A percentile compares a stretch with the other conserved stretches of the same genome.
phyloP scores from a whole-genome alignment of 30 jellyfish, hydroid and myxozoan genomes.

The Hydractinia echinata region DNA sequence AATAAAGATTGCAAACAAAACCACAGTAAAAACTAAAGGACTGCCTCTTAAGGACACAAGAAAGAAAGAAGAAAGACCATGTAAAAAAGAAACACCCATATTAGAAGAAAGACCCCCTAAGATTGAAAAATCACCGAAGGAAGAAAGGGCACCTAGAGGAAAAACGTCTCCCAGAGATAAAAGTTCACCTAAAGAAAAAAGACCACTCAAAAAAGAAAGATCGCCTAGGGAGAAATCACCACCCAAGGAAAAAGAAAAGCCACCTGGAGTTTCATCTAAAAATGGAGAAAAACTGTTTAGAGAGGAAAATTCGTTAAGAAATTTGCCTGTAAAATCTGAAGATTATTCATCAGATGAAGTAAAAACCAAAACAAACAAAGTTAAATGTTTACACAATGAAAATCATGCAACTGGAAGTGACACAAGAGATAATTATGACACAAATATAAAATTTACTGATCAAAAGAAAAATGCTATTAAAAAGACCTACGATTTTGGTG shows the following conservation, averaged over 20 bases:
- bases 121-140: not conserved
- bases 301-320: too few relatives aligned
- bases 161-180: not conserved
- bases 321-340: too few relatives aligned
- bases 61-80: too few relatives aligned
- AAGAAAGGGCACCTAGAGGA: not conserved
- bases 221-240: not conserved
- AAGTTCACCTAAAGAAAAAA: not conserved
- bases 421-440: not conserved
- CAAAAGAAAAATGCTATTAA: not conserved
- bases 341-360: not conserved
- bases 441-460: not conserved
- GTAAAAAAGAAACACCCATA: too few relatives aligned
- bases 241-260: not conserved
- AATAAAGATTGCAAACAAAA: too few relatives aligned
- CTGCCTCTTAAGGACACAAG: too few relatives aligned
- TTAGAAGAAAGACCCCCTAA: too few relatives aligned
- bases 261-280: not conserved
- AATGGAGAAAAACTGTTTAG: too few relatives aligned
- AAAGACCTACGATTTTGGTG: conserved; percentile 7
- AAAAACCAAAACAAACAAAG: not conserved
- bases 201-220: not conserved
- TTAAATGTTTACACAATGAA: not conserved
- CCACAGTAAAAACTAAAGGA: too few relatives aligned
- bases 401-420: not conserved